Percentiles rank a stretch among this genome's conserved stretches.
Evolutionary conservation across 2,113 vertebrate genomes (phyloP).

Genomic region (Perca fluviatilis): DNA sequence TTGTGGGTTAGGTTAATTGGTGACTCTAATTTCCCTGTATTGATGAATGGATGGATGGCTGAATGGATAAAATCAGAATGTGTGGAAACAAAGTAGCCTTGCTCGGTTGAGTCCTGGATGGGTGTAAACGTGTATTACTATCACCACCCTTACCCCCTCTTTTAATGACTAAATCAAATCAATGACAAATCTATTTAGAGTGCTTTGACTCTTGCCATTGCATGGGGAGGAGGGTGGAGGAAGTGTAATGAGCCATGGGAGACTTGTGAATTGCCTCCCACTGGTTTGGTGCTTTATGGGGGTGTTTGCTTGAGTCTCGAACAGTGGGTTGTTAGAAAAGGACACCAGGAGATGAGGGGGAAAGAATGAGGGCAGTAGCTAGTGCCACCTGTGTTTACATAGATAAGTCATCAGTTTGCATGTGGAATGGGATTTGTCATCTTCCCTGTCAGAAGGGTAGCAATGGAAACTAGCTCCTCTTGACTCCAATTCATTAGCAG

Average conservation of each 20-base stretch:
- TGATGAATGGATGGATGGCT: not conserved
- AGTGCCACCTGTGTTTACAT: constrained; percentile 64
- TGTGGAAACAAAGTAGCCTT: not conserved
- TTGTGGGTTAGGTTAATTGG: not conserved
- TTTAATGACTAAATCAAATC: constrained; percentile 66
- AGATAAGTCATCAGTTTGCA: constrained; percentile 60
- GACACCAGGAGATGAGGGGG: constrained; percentile 31
- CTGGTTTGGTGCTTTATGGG: constrained; percentile 49
- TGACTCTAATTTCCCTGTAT: not conserved
- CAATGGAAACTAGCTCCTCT: constrained; percentile 24
- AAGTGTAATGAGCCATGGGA: constrained; percentile 54
- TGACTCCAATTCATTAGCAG: constrained; percentile 27
- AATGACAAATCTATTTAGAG: constrained; percentile 50
- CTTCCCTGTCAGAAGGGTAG: not conserved
- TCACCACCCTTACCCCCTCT: constrained; percentile 3
- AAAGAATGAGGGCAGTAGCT: constrained; percentile 37
- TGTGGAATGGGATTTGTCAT: constrained; percentile 37
- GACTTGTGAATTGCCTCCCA: constrained; percentile 57
- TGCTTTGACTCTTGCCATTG: constrained; percentile 21
- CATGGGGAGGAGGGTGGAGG: constrained; percentile 26
- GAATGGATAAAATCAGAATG: not conserved
- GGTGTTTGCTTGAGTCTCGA: constrained; percentile 52
- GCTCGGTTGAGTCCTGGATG: not conserved
- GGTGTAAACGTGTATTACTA: not conserved
- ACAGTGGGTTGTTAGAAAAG: constrained; percentile 51